Evolutionary conservation across 2,113 vertebrate species (phyloP).

Genomic region (Tautogolabrus adspersus): DNA sequence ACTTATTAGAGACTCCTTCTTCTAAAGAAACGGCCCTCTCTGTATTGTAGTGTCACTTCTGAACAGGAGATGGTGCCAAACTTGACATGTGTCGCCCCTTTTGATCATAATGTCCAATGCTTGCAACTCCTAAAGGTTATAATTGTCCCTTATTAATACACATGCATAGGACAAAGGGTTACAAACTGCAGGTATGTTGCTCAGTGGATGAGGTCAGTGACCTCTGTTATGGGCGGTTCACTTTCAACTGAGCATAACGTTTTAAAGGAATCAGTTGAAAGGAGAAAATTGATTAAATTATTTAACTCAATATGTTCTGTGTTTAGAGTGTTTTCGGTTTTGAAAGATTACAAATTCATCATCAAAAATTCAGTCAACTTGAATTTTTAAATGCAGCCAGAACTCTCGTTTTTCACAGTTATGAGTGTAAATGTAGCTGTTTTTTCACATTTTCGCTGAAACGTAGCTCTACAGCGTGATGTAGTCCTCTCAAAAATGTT

Average conservation of each 20-base stretch:
- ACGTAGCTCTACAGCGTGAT: conserved; percentile 1
- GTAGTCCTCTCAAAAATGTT: conserved; percentile 9
- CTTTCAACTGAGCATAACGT: neutral
- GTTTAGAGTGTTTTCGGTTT: too few relatives aligned
- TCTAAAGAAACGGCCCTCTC: conserved; percentile 1
- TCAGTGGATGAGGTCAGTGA: neutral
- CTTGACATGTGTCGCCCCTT: conserved; percentile 16
- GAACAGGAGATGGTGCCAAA: conserved; percentile 83
- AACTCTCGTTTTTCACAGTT: too few relatives aligned
- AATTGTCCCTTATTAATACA: neutral
- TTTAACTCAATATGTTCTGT: too few relatives aligned
- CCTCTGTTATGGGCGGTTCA: neutral
- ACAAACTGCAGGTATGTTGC: neutral
- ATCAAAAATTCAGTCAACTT: too few relatives aligned
- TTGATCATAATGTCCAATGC: neutral
- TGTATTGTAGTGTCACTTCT: conserved; percentile 49
- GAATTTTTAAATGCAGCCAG: too few relatives aligned
- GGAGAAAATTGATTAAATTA: neutral
- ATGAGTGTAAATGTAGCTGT: too few relatives aligned
- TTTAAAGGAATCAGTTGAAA: neutral
- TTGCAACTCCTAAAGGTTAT: neutral
- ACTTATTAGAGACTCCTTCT: conserved; percentile 3
- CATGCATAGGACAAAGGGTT: neutral
- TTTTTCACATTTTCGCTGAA: neutral
- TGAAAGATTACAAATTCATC: too few relatives aligned